Percentiles rank a stretch among this genome's conserved stretches.
phyloP scores from a whole-genome alignment of 1,140 invertebrate genomes.

The Drosophila sproati region DNA sequence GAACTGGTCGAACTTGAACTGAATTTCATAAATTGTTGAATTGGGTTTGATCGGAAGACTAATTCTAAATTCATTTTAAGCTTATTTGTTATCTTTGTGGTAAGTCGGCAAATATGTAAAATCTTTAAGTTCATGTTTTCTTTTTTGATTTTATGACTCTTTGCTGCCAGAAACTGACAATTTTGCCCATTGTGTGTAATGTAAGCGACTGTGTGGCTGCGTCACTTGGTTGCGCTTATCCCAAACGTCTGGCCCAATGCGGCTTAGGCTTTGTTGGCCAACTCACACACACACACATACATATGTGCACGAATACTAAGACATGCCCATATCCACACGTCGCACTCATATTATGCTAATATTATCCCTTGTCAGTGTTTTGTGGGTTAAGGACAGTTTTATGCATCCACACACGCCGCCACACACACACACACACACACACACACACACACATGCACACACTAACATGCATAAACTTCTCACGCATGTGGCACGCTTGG shows the following conservation, averaged over 20 bases:
- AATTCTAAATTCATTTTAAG: too few relatives aligned
- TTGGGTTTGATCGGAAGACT: too few relatives aligned
- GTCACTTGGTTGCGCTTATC: slow-evolving; percentile 40
- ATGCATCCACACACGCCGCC: slow-evolving; percentile 51
- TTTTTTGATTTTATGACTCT: background rate
- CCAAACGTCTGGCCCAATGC: slow-evolving; percentile 51
- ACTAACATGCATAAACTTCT: slow-evolving; percentile 20
- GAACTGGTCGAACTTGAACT: too few relatives aligned
- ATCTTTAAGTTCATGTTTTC: background rate
- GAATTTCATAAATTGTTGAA: too few relatives aligned
- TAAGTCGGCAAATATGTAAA: background rate
- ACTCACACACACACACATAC: slow-evolving; percentile 31
- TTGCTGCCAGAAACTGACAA: background rate
- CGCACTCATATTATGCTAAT: slow-evolving; percentile 76
- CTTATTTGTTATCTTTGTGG: too few relatives aligned
- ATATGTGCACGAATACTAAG: slow-evolving; percentile 4
- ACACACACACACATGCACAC: slow-evolving; percentile 28
- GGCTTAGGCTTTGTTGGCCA: slow-evolving; percentile 66
- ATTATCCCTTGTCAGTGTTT: slow-evolving; percentile 67
- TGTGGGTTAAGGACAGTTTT: slow-evolving; percentile 82
- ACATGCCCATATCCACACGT: slow-evolving; percentile 25
- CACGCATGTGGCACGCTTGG: slow-evolving; percentile 49
- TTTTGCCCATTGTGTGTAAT: slow-evolving; percentile 24
- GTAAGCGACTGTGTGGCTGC: slow-evolving; percentile 23
- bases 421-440: slow-evolving; percentile 31